Percentiles rank a stretch among this genome's conserved stretches.
Evolutionary conservation across 2,888 invertebrate species (phyloP).

Genomic region (Archaeoteleia sp.): DNA sequence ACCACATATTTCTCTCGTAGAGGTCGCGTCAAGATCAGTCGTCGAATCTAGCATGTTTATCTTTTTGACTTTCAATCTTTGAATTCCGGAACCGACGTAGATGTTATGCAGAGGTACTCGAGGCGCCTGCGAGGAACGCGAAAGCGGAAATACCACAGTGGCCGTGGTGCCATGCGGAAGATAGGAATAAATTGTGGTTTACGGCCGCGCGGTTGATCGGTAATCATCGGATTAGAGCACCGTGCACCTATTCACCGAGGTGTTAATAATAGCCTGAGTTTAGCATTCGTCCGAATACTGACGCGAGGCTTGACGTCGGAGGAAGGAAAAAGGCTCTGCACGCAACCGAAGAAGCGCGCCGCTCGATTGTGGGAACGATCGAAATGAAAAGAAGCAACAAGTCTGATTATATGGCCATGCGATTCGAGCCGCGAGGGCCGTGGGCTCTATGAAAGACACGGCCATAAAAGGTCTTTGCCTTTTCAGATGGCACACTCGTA

Average conservation of each 20-base stretch:
- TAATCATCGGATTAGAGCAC: conserved; percentile 59
- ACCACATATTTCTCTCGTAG: no score
- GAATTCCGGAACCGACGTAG: conserved; percentile 42
- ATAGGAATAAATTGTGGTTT: conserved; percentile 41
- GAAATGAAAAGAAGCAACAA: conserved; percentile 15
- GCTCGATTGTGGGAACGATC: conserved; percentile 47
- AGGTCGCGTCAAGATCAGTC: no score
- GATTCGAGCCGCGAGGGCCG: neutral
- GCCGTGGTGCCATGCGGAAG: conserved; percentile 45
- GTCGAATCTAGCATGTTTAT: conserved; percentile 17
- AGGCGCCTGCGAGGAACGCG: conserved; percentile 40
- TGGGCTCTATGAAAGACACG: neutral
- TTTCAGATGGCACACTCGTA: conserved; percentile 5
- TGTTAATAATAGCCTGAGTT: conserved; percentile 55
- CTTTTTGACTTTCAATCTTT: conserved; percentile 25
- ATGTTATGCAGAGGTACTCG: conserved; percentile 18
- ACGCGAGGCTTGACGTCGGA: conserved; percentile 19
- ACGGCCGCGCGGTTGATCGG: conserved; percentile 38
- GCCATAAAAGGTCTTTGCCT: neutral
- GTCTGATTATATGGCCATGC: conserved; percentile 8
- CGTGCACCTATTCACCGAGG: conserved; percentile 50
- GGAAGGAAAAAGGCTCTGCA: conserved; percentile 25
- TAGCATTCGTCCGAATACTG: conserved; percentile 37
- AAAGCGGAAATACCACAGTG: conserved; percentile 51
- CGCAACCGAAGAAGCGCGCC: conserved; percentile 13